These are phyloP conservation scores for Gymnarchus niloticus DNA, from an alignment of 2,113 vertebrate genomes.

Conservation along the genomic window DNA sequence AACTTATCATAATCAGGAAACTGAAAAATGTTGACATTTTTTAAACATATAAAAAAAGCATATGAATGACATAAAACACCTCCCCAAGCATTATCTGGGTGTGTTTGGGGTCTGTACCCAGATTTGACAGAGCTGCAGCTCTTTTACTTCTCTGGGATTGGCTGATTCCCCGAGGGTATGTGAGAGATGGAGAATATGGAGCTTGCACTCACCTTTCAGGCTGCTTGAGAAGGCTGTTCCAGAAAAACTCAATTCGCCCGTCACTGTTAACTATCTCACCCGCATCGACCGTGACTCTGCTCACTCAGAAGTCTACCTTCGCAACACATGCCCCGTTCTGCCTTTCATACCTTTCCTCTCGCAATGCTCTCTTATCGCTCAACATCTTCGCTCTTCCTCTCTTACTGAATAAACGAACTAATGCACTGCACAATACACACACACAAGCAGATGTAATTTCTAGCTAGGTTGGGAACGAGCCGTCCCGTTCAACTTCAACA, in stretches of 20 bases:
- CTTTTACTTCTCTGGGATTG: too few species aligned
- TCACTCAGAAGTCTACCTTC: neutral
- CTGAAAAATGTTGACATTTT: too few species aligned
- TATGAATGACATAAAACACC: too few species aligned
- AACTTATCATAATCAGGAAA: too few species aligned
- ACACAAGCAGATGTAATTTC: neutral
- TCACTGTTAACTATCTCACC: neutral
- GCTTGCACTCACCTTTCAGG: neutral
- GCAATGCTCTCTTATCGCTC: neutral
- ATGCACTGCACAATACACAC: neutral
- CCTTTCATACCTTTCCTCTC: constrained; percentile 12
- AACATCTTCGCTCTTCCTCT: constrained; percentile 11
- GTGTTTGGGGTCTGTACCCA: too few species aligned
- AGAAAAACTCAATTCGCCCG: neutral
- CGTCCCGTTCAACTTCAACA: neutral
- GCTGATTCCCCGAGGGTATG: too few species aligned
- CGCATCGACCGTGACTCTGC: neutral
- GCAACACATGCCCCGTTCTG: neutral
- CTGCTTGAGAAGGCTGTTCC: neutral
- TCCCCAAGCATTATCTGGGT: too few species aligned
- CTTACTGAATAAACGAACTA: constrained; percentile 19
- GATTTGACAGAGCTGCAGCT: too few species aligned
- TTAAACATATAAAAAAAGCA: too few species aligned
- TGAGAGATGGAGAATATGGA: neutral
- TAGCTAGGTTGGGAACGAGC: neutral